A percentile compares a stretch with the other conserved stretches of the same genome.
These are phyloP conservation scores for Xenus cinereus DNA, from an alignment of 2,113 vertebrate species.

Conservation along the genomic window DNA sequence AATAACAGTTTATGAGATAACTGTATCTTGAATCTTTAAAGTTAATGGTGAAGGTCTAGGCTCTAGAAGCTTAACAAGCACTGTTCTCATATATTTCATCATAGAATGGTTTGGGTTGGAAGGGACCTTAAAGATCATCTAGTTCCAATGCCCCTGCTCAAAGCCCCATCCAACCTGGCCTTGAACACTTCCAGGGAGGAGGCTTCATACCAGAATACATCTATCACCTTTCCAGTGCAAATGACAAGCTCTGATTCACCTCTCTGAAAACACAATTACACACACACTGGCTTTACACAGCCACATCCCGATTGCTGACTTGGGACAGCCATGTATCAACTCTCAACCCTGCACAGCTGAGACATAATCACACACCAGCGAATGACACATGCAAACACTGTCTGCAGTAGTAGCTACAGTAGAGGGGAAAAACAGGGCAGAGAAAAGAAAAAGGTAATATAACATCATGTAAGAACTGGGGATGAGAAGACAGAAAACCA, in stretches of 20 bases:
- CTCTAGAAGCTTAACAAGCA: background rate
- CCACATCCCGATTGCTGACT: background rate
- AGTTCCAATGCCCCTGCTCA: too few relatives aligned
- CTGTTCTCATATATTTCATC: background rate
- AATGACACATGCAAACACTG: background rate
- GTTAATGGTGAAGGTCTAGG: background rate
- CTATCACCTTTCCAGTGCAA: background rate
- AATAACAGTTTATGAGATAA: background rate
- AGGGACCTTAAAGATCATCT: too few relatives aligned
- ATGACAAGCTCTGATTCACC: background rate
- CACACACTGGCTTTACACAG: background rate
- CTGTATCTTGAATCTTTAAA: background rate
- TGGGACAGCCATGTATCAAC: background rate
- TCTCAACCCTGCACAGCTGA: background rate
- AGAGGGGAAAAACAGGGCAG: background rate
- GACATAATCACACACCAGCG: background rate
- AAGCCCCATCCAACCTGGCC: too few relatives aligned
- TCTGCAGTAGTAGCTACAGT: background rate
- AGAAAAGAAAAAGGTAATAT: background rate
- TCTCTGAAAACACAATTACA: background rate
- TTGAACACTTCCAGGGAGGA: too few relatives aligned
- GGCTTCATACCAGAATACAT: background rate
- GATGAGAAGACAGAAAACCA: background rate
- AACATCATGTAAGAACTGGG: background rate
- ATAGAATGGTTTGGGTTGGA: background rate